phyloP scores from a whole-genome alignment of 2,797 vertebrate species.

The Adelosebastes latens region DNA sequence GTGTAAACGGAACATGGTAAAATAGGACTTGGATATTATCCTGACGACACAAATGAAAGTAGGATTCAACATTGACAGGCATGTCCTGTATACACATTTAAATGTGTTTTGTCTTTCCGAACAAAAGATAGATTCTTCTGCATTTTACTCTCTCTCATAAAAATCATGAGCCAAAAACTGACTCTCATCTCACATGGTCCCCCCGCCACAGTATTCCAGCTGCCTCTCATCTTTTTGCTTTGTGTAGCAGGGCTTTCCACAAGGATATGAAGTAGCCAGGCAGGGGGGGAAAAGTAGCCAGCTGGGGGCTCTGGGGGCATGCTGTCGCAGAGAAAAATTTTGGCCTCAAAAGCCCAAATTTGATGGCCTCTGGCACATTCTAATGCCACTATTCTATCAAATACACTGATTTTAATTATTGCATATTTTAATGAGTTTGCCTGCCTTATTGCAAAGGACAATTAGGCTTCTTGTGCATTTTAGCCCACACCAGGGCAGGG shows the following conservation, averaged over 20 bases:
- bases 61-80: not conserved
- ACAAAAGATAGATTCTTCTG: not conserved
- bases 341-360: too few relatives aligned
- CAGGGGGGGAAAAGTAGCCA: too few relatives aligned
- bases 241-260: not conserved
- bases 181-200: not conserved
- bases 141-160: not conserved
- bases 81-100: not conserved
- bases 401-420: too few relatives aligned
- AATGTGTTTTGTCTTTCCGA: not conserved
- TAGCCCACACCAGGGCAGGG: too few relatives aligned
- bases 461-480: too few relatives aligned
- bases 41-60: not conserved
- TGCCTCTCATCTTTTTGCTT: not conserved
- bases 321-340: too few relatives aligned
- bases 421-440: too few relatives aligned
- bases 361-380: too few relatives aligned
- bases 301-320: too few relatives aligned
- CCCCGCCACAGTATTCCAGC: not conserved
- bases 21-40: constrained; percentile 1
- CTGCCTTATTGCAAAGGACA: too few relatives aligned
- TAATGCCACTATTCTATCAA: too few relatives aligned
- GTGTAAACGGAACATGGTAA: not conserved
- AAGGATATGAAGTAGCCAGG: too few relatives aligned
- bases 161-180: not conserved